Base-by-base conservation (phyloP, 2,113 vertebrate species). In the Cheirogaleus medius region DNA sequence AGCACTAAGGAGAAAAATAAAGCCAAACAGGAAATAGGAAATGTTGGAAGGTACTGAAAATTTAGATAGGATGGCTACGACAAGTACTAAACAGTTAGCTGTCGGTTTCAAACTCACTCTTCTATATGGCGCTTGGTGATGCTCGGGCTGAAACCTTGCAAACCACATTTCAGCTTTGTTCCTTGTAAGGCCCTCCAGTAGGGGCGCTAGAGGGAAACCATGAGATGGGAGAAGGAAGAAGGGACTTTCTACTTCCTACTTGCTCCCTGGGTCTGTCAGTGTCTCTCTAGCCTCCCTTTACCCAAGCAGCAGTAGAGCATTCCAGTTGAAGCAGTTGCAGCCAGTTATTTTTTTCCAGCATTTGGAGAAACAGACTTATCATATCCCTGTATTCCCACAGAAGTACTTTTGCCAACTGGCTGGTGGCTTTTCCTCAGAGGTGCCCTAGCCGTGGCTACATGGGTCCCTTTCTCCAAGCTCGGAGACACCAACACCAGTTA, bases 81-180 rank as follows among this genome's bases (percentile, higher is more conserved):
- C 17, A 34, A 42, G 8, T 20, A 54, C 56, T 63, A 37, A 54
- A 17, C 21, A 25, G 3, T 10, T 11, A 18, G 8, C 8, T 64
- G 13, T 37, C 29, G 2, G 6, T 17, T 47, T 76, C n/a, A 74
- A 47, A 23, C 47, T 42, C 9, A 0, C 32, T 6, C 39, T 66
- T 34, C 2, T 5, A 2, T 11, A 6, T 0, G 34, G 29, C 1
- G 15, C 47, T 29, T 17, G 7, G 17, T 32, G 8, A n/a, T 34
- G 10, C 37, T 14, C 4, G 29, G 2, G 14, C 14, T 60, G 42
- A 2, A 32, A 34, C 49, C 60, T 84, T 4, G 15, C 39, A 54
- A 74, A 54, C 6, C n/a, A 14, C 1, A 18, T 12, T 18, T 29
- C 39, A 6, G 25, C 9, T 23, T 13, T 15, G 49, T 18, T 6